Evolutionary conservation across 2,888 invertebrate genomes (phyloP).

Genomic region (Orgyia antiqua): DNA sequence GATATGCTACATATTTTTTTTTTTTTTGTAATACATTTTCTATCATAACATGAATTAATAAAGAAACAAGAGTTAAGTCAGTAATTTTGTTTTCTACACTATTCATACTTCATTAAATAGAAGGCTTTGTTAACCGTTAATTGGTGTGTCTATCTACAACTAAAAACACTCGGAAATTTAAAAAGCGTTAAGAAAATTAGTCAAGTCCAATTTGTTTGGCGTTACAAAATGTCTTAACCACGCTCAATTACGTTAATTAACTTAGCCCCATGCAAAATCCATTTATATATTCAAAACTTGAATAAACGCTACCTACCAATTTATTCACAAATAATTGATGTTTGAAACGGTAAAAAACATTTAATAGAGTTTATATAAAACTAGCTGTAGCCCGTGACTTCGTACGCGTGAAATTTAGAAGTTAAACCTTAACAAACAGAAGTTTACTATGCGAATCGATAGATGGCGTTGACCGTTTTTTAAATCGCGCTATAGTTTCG

Average conservation of each 20-base stretch:
- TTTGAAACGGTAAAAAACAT: constrained; percentile 26
- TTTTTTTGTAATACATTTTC: too few species aligned
- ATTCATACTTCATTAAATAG: background rate
- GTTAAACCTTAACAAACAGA: too few species aligned
- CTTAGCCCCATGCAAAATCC: constrained; percentile 24
- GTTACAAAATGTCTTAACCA: constrained; percentile 9
- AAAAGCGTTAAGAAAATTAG: constrained; percentile 4
- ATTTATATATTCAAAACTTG: constrained; percentile 26
- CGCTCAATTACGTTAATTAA: constrained; percentile 15
- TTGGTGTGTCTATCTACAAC: constrained; percentile 1
- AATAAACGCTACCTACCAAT: constrained; percentile 31
- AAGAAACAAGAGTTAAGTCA: background rate
- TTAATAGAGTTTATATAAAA: constrained; percentile 15
- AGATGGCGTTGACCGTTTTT: too few species aligned
- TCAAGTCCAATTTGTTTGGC: constrained; percentile 11
- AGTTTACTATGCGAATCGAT: too few species aligned
- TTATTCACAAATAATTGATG: constrained; percentile 29
- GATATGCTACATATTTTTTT: too few species aligned
- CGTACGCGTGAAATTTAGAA: too few species aligned
- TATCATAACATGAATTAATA: background rate
- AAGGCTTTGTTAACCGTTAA: background rate
- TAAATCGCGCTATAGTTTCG: too few species aligned
- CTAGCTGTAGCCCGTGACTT: too few species aligned
- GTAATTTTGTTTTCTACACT: background rate
- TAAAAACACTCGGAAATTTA: background rate